phyloP scores from a whole-genome alignment of 1,140 invertebrate genomes.

The Drosophila subpulchrella region DNA sequence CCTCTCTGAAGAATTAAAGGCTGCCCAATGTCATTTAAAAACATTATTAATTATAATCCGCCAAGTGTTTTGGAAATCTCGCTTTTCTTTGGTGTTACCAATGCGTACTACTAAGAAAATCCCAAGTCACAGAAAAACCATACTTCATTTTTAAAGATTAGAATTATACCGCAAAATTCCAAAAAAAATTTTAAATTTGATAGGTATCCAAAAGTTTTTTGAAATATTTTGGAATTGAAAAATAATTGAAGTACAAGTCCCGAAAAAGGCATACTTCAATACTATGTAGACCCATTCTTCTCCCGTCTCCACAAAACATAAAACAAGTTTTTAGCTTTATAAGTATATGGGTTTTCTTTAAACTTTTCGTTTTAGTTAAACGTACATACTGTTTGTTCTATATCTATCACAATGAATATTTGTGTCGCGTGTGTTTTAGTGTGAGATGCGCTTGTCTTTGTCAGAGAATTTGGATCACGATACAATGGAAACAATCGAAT shows the following conservation, averaged over 20 bases:
- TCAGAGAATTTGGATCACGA: slow-evolving; percentile 42
- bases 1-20: slow-evolving; percentile 39
- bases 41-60: slow-evolving; percentile 40
- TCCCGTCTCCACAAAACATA: not conserved
- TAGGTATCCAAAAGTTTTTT: no score
- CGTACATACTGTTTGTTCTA: slow-evolving; percentile 74
- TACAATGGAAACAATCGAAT: slow-evolving; percentile 41
- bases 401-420: slow-evolving; percentile 77
- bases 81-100: not conserved
- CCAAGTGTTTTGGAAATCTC: not conserved
- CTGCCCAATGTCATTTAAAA: slow-evolving; percentile 65
- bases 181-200: no score
- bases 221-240: no score
- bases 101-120: not conserved
- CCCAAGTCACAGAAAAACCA: not conserved
- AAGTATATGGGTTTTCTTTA: slow-evolving; percentile 40
- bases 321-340: slow-evolving; percentile 33
- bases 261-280: no score
- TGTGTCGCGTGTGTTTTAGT: slow-evolving; percentile 41
- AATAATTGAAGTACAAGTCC: no score
- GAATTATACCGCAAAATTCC: not conserved
- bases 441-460: slow-evolving; percentile 58
- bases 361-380: slow-evolving; percentile 55
- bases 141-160: not conserved
- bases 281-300: not conserved